Conservation (phyloP, 2,888 invertebrate genomes). For the Dryocosmus kuriphilus region DNA sequence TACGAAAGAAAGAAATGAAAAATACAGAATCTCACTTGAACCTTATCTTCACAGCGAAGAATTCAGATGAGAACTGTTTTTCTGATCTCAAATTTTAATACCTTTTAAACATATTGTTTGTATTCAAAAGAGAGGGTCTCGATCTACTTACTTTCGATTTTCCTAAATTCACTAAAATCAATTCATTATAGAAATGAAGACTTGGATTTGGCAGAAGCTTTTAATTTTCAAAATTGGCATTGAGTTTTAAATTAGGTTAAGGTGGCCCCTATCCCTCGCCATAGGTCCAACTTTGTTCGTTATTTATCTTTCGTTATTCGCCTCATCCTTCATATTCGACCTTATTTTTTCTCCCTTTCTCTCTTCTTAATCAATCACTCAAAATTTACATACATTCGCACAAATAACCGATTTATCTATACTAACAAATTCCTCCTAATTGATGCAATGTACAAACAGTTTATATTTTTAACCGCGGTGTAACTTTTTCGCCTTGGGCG, state of each 20-base stretch:
- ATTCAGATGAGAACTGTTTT: too few species aligned
- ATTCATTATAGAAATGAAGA: background rate
- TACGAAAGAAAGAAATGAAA: too few species aligned
- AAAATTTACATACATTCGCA: slow-evolving; percentile 28
- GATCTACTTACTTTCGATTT: background rate
- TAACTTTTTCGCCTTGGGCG: slow-evolving; percentile 24
- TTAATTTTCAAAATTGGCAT: slow-evolving; percentile 34
- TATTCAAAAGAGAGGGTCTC: background rate
- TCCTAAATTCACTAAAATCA: background rate
- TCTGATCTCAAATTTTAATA: too few species aligned
- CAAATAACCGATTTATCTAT: slow-evolving; percentile 30
- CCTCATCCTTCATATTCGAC: background rate
- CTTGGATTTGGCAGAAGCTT: background rate
- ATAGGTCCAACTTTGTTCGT: slow-evolving; percentile 25
- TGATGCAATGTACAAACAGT: slow-evolving; percentile 41
- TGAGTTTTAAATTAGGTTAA: slow-evolving; percentile 15
- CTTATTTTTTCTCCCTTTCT: background rate
- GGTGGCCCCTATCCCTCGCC: slow-evolving; percentile 17
- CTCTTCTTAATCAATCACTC: background rate
- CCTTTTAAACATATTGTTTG: too few species aligned
- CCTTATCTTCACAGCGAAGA: too few species aligned
- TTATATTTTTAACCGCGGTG: slow-evolving; percentile 21
- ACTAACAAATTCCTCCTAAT: slow-evolving; percentile 38
- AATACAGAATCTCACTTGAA: too few species aligned
- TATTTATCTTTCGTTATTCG: slow-evolving; percentile 19